These are phyloP conservation scores for Ateles fusciceps DNA, from an alignment of 2,797 vertebrate genomes.

Conservation along the genomic window DNA sequence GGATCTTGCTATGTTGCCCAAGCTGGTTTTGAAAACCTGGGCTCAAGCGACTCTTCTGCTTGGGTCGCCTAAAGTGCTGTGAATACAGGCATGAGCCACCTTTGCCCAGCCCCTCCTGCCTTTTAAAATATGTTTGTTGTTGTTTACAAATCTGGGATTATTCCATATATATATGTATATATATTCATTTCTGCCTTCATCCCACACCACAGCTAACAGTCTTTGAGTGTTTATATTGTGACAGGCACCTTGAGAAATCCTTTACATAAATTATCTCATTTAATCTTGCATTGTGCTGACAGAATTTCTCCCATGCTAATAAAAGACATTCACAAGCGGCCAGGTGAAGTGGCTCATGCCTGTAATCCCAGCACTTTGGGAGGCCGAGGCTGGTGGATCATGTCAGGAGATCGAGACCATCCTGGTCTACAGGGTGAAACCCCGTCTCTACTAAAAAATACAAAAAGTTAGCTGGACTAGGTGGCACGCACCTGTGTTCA, in stretches of 20 bases:
- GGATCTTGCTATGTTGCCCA: too few relatives aligned
- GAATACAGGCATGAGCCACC: too few relatives aligned
- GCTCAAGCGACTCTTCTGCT: too few relatives aligned
- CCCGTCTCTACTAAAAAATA: too few relatives aligned
- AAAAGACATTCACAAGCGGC: not conserved
- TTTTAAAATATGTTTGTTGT: not conserved
- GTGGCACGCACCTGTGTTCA: fast-evolving
- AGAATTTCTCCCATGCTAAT: not conserved
- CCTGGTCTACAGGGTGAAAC: too few relatives aligned
- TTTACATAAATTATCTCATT: not conserved
- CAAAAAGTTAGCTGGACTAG: too few relatives aligned
- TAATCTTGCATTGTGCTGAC: not conserved
- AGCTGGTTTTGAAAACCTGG: too few relatives aligned
- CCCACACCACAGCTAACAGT: not conserved
- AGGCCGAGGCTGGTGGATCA: too few relatives aligned
- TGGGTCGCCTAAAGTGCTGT: too few relatives aligned
- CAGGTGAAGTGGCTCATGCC: too few relatives aligned
- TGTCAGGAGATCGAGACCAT: too few relatives aligned
- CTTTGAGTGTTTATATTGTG: not conserved
- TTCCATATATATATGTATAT: not conserved
- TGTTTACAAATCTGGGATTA: not conserved
- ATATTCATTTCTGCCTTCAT: not conserved
- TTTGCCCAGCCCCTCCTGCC: not conserved
- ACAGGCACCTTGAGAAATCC: not conserved
- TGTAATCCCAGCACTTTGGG: too few relatives aligned